Base-by-base conservation (phyloP, 2,888 invertebrate species). In the Amorpha juglandis region DNA sequence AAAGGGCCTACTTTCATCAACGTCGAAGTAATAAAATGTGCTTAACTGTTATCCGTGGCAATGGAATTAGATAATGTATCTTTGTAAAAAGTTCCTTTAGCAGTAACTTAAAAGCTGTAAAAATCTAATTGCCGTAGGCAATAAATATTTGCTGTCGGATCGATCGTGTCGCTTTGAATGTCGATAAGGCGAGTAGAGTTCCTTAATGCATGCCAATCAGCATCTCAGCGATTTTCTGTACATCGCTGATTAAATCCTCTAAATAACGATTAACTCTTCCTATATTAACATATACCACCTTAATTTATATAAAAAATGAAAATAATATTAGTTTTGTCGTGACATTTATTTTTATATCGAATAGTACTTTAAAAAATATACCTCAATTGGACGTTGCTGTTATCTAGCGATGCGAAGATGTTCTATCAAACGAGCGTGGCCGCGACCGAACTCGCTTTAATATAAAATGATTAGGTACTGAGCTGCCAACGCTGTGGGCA, bases 11-110 rank as follows among this genome's bases (percentile, higher is more conserved):
- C 84, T 90, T 90, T 88, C 88, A 89, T 89, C 89, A 90, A 80
- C 85, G 82, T 82, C 78, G 78, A 79, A 80, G 91, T 89, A 89
- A 92, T 92, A 92, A 92, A 92, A 89, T 76, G 81, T 81, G 80
- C 83, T 91, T 92, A 89, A 91, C 80, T 89, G 89, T 88, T 86
- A 91, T 89, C 88, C 87, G 78, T 74, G 83, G 82, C 86, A 84
- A 87, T 87, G 81, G 86, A 91, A 91, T 90, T 87, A 87, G 87
- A 87, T 88, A 89, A 90, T 90, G 87, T 87, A 88, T 90, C 87
- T 88, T 84, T 83, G 82, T 80, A 77, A 83, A 83, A 85, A 86
- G 82, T 88, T 84, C 80, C 71, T 78, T 80, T 73, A 71, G 75
- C 73, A 68, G 71, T 78, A 80, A 84, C 81, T 87, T 87, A 78